Conservation (phyloP, 2,888 invertebrate genomes). For the Aporophyla lueneburgensis region DNA sequence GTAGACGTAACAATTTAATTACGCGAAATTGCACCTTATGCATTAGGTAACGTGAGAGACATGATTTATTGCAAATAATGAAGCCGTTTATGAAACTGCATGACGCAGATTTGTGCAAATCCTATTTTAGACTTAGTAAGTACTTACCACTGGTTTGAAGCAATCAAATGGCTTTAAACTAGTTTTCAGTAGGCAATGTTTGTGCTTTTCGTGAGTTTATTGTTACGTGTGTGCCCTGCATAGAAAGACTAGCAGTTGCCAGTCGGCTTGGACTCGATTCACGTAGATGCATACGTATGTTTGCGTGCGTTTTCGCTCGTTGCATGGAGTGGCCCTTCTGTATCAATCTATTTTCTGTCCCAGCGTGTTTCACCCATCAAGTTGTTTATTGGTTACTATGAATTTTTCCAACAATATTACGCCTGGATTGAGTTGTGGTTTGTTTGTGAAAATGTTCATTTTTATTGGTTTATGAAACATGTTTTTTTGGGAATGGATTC, state of each 20-base stretch:
- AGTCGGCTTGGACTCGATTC: not conserved
- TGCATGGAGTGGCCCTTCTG: not conserved
- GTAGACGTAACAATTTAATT: too few relatives aligned
- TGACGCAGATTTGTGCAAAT: not conserved
- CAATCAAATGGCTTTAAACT: too few relatives aligned
- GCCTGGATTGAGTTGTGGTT: constrained; percentile 48
- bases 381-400: constrained; percentile 65
- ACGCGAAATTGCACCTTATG: not conserved
- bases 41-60: not conserved
- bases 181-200: too few relatives aligned
- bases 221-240: too few relatives aligned
- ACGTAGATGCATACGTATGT: not conserved
- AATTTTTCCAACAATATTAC: constrained; percentile 56
- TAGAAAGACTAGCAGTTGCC: not conserved
- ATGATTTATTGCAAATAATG: not conserved
- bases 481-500: constrained; percentile 21
- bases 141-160: too few relatives aligned
- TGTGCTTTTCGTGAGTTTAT: not conserved
- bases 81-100: not conserved
- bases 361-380: constrained; percentile 41
- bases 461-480: constrained; percentile 41
- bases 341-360: rapidly evolving
- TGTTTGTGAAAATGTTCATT: constrained; percentile 29
- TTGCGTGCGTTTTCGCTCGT: not conserved
- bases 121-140: not conserved